These are phyloP conservation scores for Pseudochromis fuscus DNA, from an alignment of 2,797 vertebrate species.

Conservation along the genomic window DNA sequence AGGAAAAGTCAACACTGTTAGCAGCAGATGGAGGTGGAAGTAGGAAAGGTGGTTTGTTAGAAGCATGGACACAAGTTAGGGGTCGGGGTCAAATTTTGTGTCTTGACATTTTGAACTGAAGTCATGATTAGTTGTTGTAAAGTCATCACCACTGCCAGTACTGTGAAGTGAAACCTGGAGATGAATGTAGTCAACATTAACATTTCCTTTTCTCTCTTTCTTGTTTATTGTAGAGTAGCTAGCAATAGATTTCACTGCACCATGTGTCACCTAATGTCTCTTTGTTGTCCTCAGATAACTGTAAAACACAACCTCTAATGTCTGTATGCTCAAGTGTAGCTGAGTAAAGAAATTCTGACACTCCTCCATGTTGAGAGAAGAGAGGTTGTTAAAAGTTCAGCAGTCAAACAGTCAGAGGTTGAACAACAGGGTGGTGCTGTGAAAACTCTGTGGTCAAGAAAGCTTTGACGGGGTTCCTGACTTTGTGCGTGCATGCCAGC, in stretches of 20 bases:
- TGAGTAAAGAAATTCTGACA: conserved; percentile 30
- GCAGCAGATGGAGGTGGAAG: conserved; percentile 16
- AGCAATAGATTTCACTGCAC: conserved; percentile 13
- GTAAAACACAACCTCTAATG: conserved; percentile 29
- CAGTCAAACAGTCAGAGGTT: conserved; percentile 39
- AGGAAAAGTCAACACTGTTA: conserved; percentile 38
- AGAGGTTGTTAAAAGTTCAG: conserved; percentile 67
- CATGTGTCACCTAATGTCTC: conserved; percentile 18
- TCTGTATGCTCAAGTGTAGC: not conserved
- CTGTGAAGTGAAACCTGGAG: conserved; percentile 19
- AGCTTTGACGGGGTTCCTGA: conserved; percentile 6
- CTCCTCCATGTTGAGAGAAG: conserved; percentile 22
- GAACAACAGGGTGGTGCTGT: conserved; percentile 50
- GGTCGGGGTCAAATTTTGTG: conserved; percentile 7
- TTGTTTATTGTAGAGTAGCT: conserved; percentile 15
- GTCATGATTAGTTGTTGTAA: conserved; percentile 13
- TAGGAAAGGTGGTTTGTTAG: conserved; percentile 7
- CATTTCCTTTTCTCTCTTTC: conserved; percentile 9
- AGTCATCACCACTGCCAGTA: not conserved
- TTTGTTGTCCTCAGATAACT: conserved; percentile 10
- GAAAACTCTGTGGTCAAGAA: conserved; percentile 28
- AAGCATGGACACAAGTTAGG: not conserved
- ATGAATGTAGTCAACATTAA: conserved; percentile 19
- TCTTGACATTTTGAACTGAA: conserved; percentile 5
- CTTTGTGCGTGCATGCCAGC: conserved; percentile 20